Percentiles rank a stretch among this genome's conserved stretches.
Conservation (phyloP, 1,140 invertebrate genomes). For the Goniozus legneri region DNA sequence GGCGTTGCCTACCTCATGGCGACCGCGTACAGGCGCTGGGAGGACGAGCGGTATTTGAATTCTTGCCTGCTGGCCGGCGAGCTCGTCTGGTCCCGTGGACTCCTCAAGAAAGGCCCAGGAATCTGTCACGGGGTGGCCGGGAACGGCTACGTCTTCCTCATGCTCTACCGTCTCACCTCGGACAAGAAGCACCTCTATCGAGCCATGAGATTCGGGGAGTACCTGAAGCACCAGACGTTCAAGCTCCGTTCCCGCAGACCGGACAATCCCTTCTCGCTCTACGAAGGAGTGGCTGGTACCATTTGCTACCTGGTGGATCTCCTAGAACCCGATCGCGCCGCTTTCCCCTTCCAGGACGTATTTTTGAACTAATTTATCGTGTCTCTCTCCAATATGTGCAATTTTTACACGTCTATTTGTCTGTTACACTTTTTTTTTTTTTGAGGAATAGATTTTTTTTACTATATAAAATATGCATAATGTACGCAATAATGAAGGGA, state of each 20-base stretch:
- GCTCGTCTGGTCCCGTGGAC: constrained; percentile 74
- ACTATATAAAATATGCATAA: too few species aligned
- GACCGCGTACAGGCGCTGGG: constrained; percentile 73
- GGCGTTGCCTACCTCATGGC: constrained; percentile 78
- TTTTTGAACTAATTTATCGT: too few species aligned
- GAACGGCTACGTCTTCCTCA: constrained; percentile 79
- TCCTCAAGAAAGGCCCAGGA: constrained; percentile 77
- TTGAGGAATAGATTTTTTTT: too few species aligned
- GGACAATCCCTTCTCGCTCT: constrained; percentile 79
- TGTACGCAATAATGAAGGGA: too few species aligned
- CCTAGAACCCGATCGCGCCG: constrained; percentile 66
- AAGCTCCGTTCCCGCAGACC: constrained; percentile 67
- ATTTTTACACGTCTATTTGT: too few species aligned
- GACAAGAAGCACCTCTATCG: constrained; percentile 70
- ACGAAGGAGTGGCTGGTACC: constrained; percentile 83
- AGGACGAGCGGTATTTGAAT: constrained; percentile 70
- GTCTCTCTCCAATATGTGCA: too few species aligned
- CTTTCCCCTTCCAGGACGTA: constrained; percentile 84
- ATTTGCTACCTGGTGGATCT: constrained; percentile 80
- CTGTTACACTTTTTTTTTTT: too few species aligned
- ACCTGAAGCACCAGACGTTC: constrained; percentile 69
- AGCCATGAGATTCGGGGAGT: constrained; percentile 74
- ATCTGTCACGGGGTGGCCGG: constrained; percentile 86
- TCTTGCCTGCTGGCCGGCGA: constrained; percentile 69
- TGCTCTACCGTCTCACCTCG: constrained; percentile 73